These are phyloP conservation scores for Cataglyphis livida DNA, from an alignment of 2,888 invertebrate species.

Conservation along the genomic window DNA sequence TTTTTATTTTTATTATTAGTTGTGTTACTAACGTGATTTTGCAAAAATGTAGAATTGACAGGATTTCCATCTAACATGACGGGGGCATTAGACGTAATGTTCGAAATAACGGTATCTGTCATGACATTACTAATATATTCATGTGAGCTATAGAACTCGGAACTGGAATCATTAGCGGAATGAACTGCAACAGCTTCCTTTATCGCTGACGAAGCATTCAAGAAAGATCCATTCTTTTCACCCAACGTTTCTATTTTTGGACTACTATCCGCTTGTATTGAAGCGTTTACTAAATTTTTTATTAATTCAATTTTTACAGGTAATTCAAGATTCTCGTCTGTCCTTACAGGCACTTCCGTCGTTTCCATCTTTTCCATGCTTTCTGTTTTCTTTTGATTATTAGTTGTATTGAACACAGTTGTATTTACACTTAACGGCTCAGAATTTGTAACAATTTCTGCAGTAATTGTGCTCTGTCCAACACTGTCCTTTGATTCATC, in stretches of 20 bases:
- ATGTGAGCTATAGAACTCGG: background rate
- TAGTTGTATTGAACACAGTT: background rate
- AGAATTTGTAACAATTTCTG: background rate
- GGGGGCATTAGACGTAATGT: background rate
- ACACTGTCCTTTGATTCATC: background rate
- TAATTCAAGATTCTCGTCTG: background rate
- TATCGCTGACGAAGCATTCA: background rate
- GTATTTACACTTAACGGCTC: background rate
- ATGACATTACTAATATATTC: background rate
- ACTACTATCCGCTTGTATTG: background rate
- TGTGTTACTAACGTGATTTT: slow-evolving; percentile 18
- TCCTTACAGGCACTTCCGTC: slow-evolving; percentile 22
- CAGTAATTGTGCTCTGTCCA: background rate
- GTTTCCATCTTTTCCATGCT: slow-evolving; percentile 4
- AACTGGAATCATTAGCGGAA: background rate
- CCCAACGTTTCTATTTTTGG: background rate
- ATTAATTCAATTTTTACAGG: slow-evolving; percentile 5
- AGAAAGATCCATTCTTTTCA: background rate
- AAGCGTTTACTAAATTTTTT: background rate
- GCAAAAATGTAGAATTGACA: background rate
- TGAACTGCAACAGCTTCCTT: background rate
- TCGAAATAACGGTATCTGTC: background rate
- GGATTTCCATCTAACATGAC: background rate
- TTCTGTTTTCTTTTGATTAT: slow-evolving; percentile 9
- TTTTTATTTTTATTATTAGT: background rate